A percentile compares a stretch with the other conserved stretches of the same genome.
Conservation (phyloP, 2,888 invertebrate genomes). For the Hoplodrina blanda region DNA sequence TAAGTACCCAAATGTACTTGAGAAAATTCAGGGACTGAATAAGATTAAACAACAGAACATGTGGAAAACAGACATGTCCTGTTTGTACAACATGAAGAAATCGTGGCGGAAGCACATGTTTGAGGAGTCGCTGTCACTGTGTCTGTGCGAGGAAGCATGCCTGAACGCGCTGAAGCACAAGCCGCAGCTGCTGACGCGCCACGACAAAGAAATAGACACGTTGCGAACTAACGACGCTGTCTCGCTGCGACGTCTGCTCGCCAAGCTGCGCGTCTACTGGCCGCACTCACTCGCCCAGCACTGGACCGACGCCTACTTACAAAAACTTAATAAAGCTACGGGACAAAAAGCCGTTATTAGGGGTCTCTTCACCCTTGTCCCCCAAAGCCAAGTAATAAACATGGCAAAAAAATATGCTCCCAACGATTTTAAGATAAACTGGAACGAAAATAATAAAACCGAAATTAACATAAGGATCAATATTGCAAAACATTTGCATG, state of each 20-base stretch:
- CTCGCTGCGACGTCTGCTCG: slow-evolving; percentile 67
- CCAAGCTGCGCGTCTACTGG: slow-evolving; percentile 80
- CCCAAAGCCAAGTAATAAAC: slow-evolving; percentile 66
- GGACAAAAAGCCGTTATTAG: slow-evolving; percentile 69
- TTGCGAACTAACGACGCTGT: slow-evolving; percentile 69
- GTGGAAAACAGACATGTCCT: slow-evolving; percentile 65
- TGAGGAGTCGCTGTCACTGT: slow-evolving; percentile 74
- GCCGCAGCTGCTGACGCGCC: slow-evolving; percentile 71
- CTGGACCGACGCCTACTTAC: slow-evolving; percentile 68
- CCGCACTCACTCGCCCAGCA: slow-evolving; percentile 70
- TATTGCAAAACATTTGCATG: slow-evolving; percentile 76
- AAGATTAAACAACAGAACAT: slow-evolving; percentile 67
- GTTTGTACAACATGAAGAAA: slow-evolving; percentile 75
- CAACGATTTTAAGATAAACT: slow-evolving; percentile 73
- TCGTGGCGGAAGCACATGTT: slow-evolving; percentile 78
- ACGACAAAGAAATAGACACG: slow-evolving; percentile 65
- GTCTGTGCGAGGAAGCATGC: slow-evolving; percentile 70
- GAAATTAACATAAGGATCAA: slow-evolving; percentile 74
- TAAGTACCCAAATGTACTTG: slow-evolving; percentile 66
- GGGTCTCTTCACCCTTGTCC: slow-evolving; percentile 73
- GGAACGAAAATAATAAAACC: slow-evolving; percentile 72
- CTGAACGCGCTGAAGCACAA: slow-evolving; percentile 81
- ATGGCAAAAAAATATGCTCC: slow-evolving; percentile 75
- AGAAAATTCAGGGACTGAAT: slow-evolving; percentile 70
- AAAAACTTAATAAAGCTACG: slow-evolving; percentile 65